Base-by-base conservation (phyloP, 2,797 vertebrate genomes). In the Strix occidentalis region DNA sequence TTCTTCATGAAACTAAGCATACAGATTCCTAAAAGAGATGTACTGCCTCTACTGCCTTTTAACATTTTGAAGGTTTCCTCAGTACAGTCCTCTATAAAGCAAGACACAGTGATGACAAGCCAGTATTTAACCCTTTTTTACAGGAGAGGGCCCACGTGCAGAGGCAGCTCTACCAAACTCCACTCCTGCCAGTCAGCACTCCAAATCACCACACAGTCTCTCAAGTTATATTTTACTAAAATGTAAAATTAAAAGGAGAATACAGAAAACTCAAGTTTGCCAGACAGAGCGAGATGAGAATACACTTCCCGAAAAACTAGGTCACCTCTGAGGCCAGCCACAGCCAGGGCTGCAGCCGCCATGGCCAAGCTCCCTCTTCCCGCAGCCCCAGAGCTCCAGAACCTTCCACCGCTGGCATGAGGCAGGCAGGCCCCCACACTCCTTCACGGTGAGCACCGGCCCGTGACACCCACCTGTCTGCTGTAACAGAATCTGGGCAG, bases 361-460 rank as follows among this genome's bases (percentile, higher is more conserved):
- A 10, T 0, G 0, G 35, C 12, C 46, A 10, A 14, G 18, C 21
- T 50, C 35, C 24, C 19, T 31, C 50, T 58, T 3, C 50, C 9
- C 4, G 3, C 12, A 21, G 51, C 23, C 69, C 43, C n/a, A 8
- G 23, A 37, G 80, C n/a, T 29, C 65, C 71, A 43, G 35, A 35
- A 18, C 29, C 50, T n/a, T 20, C 56, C 2, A 0, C 51, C 1
- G 0, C 20, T 8, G 3, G 1, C 46, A 51, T 1, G 6, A 57
- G 77, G 39, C 20, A 4, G 26, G 51, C n/a, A 9, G 45, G 60
- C 26, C 61, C 4, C 23, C 9, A 1, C 31, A 12, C 9, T 16
- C 31, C 50, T 24, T 2, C 12, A 3, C 0, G 0, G 35, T 1
- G 13, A 41, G 45, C 20, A 5, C 29, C 1, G 1, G 12, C 43